These are phyloP conservation scores for Symphodus melops DNA, from an alignment of 2,113 vertebrate genomes.

Conservation along the genomic window DNA sequence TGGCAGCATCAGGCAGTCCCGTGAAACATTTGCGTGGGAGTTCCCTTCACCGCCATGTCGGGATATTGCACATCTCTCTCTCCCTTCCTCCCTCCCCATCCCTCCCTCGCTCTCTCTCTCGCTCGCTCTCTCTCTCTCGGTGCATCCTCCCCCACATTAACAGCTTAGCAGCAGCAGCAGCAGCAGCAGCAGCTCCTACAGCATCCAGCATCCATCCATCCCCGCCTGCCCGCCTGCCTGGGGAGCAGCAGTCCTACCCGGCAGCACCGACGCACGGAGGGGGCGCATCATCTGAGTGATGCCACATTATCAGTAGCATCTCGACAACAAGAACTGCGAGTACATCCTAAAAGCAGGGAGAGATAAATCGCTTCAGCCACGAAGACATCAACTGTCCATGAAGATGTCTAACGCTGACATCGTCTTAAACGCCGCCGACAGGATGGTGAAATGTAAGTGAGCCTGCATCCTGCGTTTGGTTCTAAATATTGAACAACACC, in stretches of 20 bases:
- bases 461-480: constrained; percentile 27
- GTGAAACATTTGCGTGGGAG: constrained; percentile 86
- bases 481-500: constrained; percentile 63
- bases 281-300: constrained; percentile 83
- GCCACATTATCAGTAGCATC: constrained; percentile 82
- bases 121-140: constrained; percentile 49
- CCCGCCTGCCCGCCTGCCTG: constrained; percentile 65
- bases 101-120: constrained; percentile 55
- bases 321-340: constrained; percentile 72
- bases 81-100: constrained; percentile 54
- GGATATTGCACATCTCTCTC: constrained; percentile 72
- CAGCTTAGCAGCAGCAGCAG: constrained; percentile 71
- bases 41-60: constrained; percentile 85
- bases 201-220: constrained; percentile 64
- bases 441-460: constrained; percentile 87
- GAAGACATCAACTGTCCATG: constrained; percentile 83
- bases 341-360: constrained; percentile 29
- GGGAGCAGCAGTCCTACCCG: constrained; percentile 75
- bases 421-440: constrained; percentile 85
- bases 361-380: constrained; percentile 68
- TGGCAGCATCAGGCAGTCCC: constrained; percentile 86
- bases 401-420: constrained; percentile 90
- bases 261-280: constrained; percentile 77
- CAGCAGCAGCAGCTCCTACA: constrained; percentile 66
- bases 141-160: constrained; percentile 83